Percentiles rank a stretch among this genome's conserved stretches.
phyloP scores from a whole-genome alignment of 2,797 vertebrate species.

The Lagocephalus sceleratus region DNA sequence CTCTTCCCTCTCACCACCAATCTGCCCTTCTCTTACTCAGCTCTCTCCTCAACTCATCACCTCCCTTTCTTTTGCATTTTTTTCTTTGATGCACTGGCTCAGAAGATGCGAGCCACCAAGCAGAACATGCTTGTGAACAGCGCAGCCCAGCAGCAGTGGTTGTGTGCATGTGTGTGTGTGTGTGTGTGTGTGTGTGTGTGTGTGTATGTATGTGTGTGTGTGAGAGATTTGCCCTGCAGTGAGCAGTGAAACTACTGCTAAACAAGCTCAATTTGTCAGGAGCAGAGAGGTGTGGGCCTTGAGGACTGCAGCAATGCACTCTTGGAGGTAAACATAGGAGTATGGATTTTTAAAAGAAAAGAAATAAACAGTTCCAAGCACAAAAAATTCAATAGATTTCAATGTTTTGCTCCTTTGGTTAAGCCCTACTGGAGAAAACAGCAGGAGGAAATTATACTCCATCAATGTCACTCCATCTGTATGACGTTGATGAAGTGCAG shows the following conservation, averaged over 20 bases:
- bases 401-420: conserved; percentile 21
- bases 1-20: neutral
- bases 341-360: conserved; percentile 36
- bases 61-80: neutral
- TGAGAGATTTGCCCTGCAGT: conserved; percentile 42
- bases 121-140: neutral
- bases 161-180: neutral
- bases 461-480: conserved; percentile 60
- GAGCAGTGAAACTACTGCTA: conserved; percentile 61
- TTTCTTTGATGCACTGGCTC: neutral
- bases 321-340: conserved; percentile 53
- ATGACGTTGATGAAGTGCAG: conserved; percentile 61
- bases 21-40: neutral
- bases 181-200: conserved; percentile 1
- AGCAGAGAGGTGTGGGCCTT: conserved; percentile 63
- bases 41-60: neutral
- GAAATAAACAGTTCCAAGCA: conserved; percentile 27
- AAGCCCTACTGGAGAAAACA: conserved; percentile 46
- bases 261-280: conserved; percentile 76
- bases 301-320: conserved; percentile 42
- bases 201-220: neutral
- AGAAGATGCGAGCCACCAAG: neutral
- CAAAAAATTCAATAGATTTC: conserved; percentile 15
- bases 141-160: neutral
- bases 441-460: conserved; percentile 42